Evolutionary conservation across 2,113 vertebrate genomes (phyloP).

Genomic region (Phodopus roborovskii): DNA sequence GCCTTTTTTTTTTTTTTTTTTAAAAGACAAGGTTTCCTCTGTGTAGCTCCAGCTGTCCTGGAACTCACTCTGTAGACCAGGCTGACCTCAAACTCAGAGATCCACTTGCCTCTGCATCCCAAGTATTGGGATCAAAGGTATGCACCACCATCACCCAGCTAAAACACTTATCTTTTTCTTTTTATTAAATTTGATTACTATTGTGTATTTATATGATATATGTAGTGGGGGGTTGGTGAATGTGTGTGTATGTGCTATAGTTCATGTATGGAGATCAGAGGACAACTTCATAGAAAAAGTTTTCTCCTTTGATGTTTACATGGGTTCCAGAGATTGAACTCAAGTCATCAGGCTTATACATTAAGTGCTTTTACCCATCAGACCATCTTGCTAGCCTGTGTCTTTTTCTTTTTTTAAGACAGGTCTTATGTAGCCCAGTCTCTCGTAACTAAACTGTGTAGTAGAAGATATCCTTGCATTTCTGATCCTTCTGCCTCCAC

Average conservation of each 20-base stretch:
- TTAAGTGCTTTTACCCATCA: background rate
- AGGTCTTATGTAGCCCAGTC: background rate
- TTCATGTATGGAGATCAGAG: background rate
- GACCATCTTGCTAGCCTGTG: too few species aligned
- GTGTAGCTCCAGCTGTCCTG: background rate
- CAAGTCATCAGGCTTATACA: background rate
- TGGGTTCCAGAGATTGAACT: background rate
- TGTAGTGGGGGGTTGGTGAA: background rate
- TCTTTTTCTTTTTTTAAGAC: background rate
- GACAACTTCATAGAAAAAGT: background rate
- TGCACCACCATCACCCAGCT: background rate
- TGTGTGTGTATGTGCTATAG: background rate
- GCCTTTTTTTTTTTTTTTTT: background rate
- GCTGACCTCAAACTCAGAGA: background rate
- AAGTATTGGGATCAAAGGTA: background rate
- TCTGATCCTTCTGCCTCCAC: background rate
- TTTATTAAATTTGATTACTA: background rate
- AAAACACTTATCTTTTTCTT: background rate
- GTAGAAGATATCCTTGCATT: background rate
- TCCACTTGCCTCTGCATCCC: background rate
- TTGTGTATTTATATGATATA: background rate
- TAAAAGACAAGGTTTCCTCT: background rate
- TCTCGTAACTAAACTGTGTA: background rate
- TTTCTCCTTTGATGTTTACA: background rate
- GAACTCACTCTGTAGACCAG: background rate